A percentile compares a stretch with the other conserved stretches of the same genome.
Evolutionary conservation across 2,113 vertebrate species (phyloP).

Genomic region (Danio rerio): DNA sequence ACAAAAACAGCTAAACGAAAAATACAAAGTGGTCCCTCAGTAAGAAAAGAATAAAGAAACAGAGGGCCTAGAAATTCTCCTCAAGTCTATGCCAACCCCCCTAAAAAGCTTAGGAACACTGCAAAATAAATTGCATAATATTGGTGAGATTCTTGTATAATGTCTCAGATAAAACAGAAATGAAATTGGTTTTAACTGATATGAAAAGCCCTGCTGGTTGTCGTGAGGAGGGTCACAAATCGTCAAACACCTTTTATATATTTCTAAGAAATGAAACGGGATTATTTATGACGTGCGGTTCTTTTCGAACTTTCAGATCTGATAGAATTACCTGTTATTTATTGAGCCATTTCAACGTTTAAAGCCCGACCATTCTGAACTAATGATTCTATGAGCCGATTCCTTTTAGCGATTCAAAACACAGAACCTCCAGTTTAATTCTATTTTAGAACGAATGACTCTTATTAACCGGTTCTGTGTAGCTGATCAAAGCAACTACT

Average conservation of each 20-base stretch:
- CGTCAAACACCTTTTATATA: not conserved
- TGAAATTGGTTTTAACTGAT: slow-evolving; percentile 21
- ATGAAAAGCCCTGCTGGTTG: not conserved
- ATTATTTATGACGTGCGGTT: not conserved
- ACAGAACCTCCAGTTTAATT: not conserved
- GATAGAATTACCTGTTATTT: not conserved
- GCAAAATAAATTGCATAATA: not conserved
- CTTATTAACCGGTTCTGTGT: not conserved
- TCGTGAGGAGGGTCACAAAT: not conserved
- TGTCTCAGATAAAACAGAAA: not conserved
- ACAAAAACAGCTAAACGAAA: slow-evolving; percentile 14
- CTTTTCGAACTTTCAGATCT: not conserved
- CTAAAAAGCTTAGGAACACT: not conserved
- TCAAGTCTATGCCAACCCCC: not conserved
- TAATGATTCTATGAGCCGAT: not conserved
- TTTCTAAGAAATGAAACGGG: not conserved
- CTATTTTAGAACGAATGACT: not conserved
- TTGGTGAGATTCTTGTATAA: too few relatives aligned
- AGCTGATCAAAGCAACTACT: not conserved
- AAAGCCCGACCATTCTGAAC: not conserved
- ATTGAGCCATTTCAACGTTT: not conserved
- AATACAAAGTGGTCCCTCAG: not conserved
- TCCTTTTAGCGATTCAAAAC: not conserved
- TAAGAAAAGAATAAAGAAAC: slow-evolving; percentile 4
- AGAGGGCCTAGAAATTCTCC: not conserved